These are phyloP conservation scores for Elgonia sp. DNA, from an alignment of 2,888 invertebrate genomes.

Conservation along the genomic window DNA sequence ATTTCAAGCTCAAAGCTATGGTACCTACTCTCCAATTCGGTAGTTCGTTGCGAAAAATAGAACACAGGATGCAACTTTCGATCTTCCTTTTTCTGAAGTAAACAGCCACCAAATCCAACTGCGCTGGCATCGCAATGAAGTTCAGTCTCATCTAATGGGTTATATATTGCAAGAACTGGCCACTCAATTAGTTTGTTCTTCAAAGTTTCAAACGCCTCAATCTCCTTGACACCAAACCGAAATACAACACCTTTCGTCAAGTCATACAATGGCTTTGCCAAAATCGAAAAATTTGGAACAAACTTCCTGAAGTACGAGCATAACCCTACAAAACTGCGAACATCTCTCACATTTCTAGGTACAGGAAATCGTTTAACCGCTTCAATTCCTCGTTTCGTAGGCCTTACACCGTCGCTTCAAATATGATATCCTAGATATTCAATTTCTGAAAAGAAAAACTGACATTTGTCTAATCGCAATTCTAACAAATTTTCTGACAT, in stretches of 20 bases:
- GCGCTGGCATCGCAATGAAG: constrained; percentile 37
- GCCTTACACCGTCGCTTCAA: constrained; percentile 71
- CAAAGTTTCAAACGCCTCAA: not conserved
- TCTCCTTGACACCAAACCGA: not conserved
- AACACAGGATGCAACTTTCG: constrained; percentile 21
- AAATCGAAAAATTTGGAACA: not conserved
- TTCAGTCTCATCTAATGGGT: constrained; percentile 28
- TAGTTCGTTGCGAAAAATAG: constrained; percentile 35
- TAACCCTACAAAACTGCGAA: constrained; percentile 10
- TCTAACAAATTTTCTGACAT: constrained; percentile 58
- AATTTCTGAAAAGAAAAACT: constrained; percentile 73
- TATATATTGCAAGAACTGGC: not conserved
- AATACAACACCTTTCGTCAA: not conserved
- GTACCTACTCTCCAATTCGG: constrained; percentile 15
- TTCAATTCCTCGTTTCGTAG: constrained; percentile 49
- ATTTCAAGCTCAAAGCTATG: constrained; percentile 56
- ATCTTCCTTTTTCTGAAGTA: constrained; percentile 24
- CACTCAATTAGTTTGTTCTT: constrained; percentile 16
- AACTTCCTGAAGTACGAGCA: constrained; percentile 32
- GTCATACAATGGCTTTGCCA: constrained; percentile 32
- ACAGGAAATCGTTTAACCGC: constrained; percentile 9
- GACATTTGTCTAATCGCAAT: constrained; percentile 75
- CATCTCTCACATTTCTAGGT: not conserved
- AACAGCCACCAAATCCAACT: not conserved
- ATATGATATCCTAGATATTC: constrained; percentile 78